Evolutionary conservation across 2,113 vertebrate genomes (phyloP).

Genomic region (Steatornis caripensis): DNA sequence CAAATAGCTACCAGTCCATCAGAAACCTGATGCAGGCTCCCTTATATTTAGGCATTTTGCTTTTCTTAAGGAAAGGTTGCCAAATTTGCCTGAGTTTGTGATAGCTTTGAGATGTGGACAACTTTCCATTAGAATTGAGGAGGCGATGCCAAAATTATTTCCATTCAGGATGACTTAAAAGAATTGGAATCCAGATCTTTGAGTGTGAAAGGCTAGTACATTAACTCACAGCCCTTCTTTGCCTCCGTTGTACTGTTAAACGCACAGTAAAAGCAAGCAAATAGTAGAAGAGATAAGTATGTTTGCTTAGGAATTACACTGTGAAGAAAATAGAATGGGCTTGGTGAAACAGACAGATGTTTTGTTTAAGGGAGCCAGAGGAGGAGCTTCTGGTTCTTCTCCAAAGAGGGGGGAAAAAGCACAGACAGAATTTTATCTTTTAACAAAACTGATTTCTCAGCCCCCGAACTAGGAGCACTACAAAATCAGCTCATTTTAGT

Average conservation of each 20-base stretch:
- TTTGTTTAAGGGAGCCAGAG: slow-evolving; percentile 5
- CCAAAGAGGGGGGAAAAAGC: background rate
- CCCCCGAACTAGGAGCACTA: background rate
- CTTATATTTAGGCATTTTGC: accelerated
- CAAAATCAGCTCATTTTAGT: background rate
- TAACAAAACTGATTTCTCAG: background rate
- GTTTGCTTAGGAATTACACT: slow-evolving; percentile 32
- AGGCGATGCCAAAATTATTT: slow-evolving; percentile 42
- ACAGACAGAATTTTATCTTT: background rate
- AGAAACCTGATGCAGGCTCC: background rate
- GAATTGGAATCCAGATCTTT: slow-evolving; percentile 51
- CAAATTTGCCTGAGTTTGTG: slow-evolving; percentile 25
- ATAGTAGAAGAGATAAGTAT: background rate
- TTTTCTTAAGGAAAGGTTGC: background rate
- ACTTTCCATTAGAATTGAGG: slow-evolving; percentile 43
- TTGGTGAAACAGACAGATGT: slow-evolving; percentile 11
- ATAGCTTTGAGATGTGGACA: slow-evolving; percentile 29
- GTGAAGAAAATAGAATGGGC: background rate
- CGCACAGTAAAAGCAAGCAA: slow-evolving; percentile 16
- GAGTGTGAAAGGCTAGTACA: slow-evolving; percentile 14
- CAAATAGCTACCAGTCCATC: background rate
- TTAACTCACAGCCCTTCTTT: slow-evolving; percentile 27
- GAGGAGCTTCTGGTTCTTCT: slow-evolving; percentile 10
- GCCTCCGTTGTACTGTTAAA: slow-evolving; percentile 35
- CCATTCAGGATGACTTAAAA: slow-evolving; percentile 42